These are phyloP conservation scores for Corydoras maculifer DNA, from an alignment of 2,113 vertebrate genomes.

Conservation along the genomic window DNA sequence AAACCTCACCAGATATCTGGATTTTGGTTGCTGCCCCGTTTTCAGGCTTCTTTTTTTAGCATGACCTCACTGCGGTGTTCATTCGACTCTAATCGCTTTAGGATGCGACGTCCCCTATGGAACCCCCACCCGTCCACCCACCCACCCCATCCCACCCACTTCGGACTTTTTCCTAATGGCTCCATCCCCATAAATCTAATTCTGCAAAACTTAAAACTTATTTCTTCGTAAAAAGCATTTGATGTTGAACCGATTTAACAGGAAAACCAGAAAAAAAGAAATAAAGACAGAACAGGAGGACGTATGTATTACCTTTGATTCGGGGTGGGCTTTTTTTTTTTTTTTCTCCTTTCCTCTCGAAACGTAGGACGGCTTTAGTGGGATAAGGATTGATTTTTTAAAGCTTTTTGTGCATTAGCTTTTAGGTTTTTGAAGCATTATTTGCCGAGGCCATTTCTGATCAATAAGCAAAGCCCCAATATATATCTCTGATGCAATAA, in stretches of 20 bases:
- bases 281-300: slow-evolving; percentile 69
- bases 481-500: slow-evolving; percentile 69
- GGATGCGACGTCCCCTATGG: slow-evolving; percentile 54
- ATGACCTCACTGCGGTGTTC: slow-evolving; percentile 63
- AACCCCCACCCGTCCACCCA: background rate
- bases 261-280: slow-evolving; percentile 60
- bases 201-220: slow-evolving; percentile 60
- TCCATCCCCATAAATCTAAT: slow-evolving; percentile 46
- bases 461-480: slow-evolving; percentile 70
- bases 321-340: slow-evolving; percentile 49
- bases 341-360: slow-evolving; percentile 53
- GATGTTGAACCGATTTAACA: slow-evolving; percentile 65
- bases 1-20: slow-evolving; percentile 3
- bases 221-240: slow-evolving; percentile 60
- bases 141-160: slow-evolving; percentile 53
- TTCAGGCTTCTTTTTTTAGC: slow-evolving; percentile 27
- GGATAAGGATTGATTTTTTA: slow-evolving; percentile 75
- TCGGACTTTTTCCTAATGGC: slow-evolving; percentile 63
- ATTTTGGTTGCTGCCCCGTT: slow-evolving; percentile 4
- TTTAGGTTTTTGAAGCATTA: slow-evolving; percentile 71
- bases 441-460: slow-evolving; percentile 71
- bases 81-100: slow-evolving; percentile 68
- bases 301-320: slow-evolving; percentile 74
- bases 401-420: slow-evolving; percentile 75
- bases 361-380: slow-evolving; percentile 66